phyloP scores from a whole-genome alignment of 2,888 invertebrate genomes.

The Drosophila koepferae region DNA sequence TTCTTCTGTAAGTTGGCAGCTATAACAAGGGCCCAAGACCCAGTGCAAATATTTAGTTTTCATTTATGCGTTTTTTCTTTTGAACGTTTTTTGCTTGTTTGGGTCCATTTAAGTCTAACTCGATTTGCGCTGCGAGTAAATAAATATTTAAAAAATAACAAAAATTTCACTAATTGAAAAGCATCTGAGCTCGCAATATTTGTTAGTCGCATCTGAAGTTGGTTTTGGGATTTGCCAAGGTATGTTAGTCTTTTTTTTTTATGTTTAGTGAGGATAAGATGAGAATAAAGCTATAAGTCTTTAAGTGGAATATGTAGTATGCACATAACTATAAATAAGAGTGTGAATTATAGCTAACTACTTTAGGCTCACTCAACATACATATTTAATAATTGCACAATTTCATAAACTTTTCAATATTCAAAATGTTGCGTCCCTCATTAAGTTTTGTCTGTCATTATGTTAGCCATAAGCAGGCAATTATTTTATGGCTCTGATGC shows the following conservation, averaged over 20 bases:
- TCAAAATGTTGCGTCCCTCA: neutral
- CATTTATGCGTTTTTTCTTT: conserved; percentile 69
- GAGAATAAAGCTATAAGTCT: no score
- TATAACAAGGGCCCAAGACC: conserved; percentile 58
- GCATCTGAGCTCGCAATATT: conserved; percentile 24
- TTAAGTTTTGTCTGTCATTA: neutral
- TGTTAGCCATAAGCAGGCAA: conserved; percentile 14
- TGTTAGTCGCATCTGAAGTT: neutral
- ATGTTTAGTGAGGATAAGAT: neutral
- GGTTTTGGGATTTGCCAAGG: neutral
- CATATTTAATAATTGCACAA: neutral
- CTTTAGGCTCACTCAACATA: no score
- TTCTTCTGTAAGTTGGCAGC: conserved; percentile 52
- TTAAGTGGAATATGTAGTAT: neutral
- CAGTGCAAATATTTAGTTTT: conserved; percentile 78
- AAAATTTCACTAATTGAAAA: conserved; percentile 52
- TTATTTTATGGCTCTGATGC: conserved; percentile 15
- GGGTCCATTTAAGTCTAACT: conserved; percentile 59
- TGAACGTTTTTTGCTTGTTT: conserved; percentile 30
- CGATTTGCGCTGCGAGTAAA: conserved; percentile 52
- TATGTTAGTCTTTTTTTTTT: neutral
- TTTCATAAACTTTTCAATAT: neutral
- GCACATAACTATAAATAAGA: neutral
- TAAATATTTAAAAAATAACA: conserved; percentile 22
- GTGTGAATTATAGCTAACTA: no score